Base-by-base conservation (phyloP, 23 tunicate genomes). In the Ascidia mentula region DNA sequence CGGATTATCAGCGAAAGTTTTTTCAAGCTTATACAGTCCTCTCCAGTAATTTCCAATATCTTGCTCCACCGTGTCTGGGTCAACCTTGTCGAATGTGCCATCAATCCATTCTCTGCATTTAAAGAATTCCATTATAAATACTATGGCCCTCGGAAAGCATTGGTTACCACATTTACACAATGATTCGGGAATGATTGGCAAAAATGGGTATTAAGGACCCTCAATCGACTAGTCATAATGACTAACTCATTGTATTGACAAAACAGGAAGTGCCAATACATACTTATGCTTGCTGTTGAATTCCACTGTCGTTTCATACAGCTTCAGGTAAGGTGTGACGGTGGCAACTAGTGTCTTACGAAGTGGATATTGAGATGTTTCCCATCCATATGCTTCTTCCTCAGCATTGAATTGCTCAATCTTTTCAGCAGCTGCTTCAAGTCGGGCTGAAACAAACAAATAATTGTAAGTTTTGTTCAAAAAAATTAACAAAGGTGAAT, bases 371-470 rank as follows among this genome's bases (percentile, higher is more conserved):
- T 89, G 92, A 36, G 97, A 91, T 45, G 72, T 69, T 13, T 95
- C 99, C 99, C 99, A 95, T 28, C 99, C 96, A 78, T 83, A 95
- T 13, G 99, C 93, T 71, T 95, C 99, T 79, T 95, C 99, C 73
- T 95, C 99, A 0, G 76, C 37, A 71, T 95, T 95, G 77, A 95
- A 95, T 60, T 89, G 96, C 75, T 95, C 99, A 79, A 95, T 95
- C 45, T 89, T 90, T 53, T 95, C 99, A 28, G 95, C 84, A 4
- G 99, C 99, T 18, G 80, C 39, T 0, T 95, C 99, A 76, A 95
- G 71, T 1, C 93, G 92, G 72, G 89, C 98, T 93, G 53, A 37
- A 65, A 82, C 7, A 24, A 37, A 31, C 3, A 76, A 74, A 15
- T 42, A 42, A 15, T 12, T 42, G 12, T 42, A 42, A 15, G 12